Evolutionary conservation across 64 coral and sea anemone species (phyloP).

Genomic region (Acropora tenuis): DNA sequence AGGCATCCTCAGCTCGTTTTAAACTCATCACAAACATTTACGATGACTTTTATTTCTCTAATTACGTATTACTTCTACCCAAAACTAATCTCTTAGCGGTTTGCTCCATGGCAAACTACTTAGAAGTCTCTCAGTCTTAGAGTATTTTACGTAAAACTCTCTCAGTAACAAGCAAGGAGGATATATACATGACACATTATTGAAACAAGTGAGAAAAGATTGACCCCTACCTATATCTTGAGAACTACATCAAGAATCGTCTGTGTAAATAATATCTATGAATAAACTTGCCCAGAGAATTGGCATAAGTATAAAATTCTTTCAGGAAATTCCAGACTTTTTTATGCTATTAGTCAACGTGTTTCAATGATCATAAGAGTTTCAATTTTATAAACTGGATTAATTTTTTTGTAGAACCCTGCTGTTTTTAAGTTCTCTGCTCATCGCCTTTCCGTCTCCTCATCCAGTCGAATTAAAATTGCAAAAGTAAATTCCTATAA

Average conservation of each 20-base stretch:
- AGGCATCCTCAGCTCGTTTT: neutral
- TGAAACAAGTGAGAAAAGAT: neutral
- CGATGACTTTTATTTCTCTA: neutral
- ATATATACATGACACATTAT: conserved; percentile 7
- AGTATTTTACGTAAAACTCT: neutral
- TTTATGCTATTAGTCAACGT: neutral
- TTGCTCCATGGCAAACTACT: neutral
- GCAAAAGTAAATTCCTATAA: conserved; percentile 32
- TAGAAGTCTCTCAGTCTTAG: neutral
- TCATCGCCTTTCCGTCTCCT: conserved; percentile 6
- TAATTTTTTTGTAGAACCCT: conserved; percentile 24
- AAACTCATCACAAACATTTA: neutral
- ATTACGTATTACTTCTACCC: conserved; percentile 5
- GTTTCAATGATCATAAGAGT: neutral
- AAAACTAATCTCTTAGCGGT: conserved; percentile 4
- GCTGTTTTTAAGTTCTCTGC: conserved; percentile 4
- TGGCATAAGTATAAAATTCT: neutral
- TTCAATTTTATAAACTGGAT: conserved; percentile 41
- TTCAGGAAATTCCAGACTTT: conserved; percentile 5
- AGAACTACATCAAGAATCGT: neutral
- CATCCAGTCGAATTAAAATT: conserved; percentile 1
- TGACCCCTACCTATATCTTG: conserved; percentile 7
- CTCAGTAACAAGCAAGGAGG: neutral
- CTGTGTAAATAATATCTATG: conserved; percentile 1
- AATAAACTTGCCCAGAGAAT: neutral